Evolutionary conservation across 2,113 vertebrate genomes (phyloP).

Genomic region (Chionis minor): DNA sequence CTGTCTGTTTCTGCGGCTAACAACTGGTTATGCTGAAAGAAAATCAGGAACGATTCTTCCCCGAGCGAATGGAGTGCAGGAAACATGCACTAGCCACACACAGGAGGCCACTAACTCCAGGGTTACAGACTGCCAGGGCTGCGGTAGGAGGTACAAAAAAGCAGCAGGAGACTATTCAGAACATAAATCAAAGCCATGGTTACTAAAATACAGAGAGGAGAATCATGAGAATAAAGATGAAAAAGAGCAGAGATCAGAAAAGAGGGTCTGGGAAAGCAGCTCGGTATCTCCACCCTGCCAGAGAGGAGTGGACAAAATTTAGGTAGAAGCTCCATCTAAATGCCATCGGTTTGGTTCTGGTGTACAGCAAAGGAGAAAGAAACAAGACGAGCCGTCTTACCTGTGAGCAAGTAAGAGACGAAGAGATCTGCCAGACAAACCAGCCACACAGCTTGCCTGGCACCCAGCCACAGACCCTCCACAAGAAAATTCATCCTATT

Average conservation of each 20-base stretch:
- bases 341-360: background rate
- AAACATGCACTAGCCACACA: background rate
- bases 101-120: background rate
- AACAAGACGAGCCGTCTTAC: background rate
- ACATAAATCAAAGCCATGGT: background rate
- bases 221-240: background rate
- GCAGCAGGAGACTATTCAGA: background rate
- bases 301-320: background rate
- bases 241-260: background rate
- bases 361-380: background rate
- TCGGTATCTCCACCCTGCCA: background rate
- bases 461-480: background rate
- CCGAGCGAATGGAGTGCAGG: rapidly evolving
- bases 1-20: background rate
- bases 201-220: background rate
- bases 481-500: background rate
- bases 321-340: background rate
- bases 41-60: background rate
- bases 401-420: background rate
- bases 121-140: background rate
- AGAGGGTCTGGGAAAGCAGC: background rate
- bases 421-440: background rate
- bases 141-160: background rate
- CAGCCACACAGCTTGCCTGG: background rate
- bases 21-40: background rate